These are phyloP conservation scores for Byasa hedistus DNA, from an alignment of 2,888 invertebrate species.

Conservation along the genomic window DNA sequence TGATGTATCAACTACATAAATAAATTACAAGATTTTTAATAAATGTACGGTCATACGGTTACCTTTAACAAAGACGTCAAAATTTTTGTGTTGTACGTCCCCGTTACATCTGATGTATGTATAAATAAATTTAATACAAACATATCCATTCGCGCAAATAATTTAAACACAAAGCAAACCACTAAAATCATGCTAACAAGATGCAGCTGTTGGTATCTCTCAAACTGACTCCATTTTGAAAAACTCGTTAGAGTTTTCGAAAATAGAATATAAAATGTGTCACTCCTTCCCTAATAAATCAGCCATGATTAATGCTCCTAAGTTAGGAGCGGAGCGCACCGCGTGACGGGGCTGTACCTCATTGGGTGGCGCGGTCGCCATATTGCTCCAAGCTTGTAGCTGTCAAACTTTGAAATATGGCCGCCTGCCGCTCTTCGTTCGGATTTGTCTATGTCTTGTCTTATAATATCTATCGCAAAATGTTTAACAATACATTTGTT, in stretches of 20 bases:
- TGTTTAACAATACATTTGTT: conserved; percentile 35
- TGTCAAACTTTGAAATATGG: conserved; percentile 79
- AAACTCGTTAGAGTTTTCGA: conserved; percentile 73
- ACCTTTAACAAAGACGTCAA: conserved; percentile 44
- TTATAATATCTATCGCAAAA: conserved; percentile 61
- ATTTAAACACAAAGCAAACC: conserved; percentile 68
- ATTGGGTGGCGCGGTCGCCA: conserved; percentile 78
- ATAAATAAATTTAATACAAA: conserved; percentile 49
- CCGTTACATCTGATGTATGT: conserved; percentile 44
- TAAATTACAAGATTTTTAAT: conserved; percentile 46
- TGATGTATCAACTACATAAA: conserved; percentile 45
- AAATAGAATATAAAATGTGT: conserved; percentile 80
- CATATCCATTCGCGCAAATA: conserved; percentile 67
- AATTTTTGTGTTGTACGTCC: conserved; percentile 35
- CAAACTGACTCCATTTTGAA: conserved; percentile 72
- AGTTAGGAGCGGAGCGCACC: conserved; percentile 65
- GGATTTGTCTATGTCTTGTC: conserved; percentile 70
- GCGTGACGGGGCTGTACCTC: conserved; percentile 75
- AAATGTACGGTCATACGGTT: background rate
- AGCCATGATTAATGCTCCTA: conserved; percentile 74
- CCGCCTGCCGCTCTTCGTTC: conserved; percentile 61
- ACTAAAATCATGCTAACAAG: conserved; percentile 72
- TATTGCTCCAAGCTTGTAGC: conserved; percentile 77
- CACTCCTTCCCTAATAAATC: conserved; percentile 78
- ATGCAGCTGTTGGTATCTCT: conserved; percentile 74